Percentiles rank a stretch among this genome's conserved stretches.
These are phyloP conservation scores for Myrmophylax atrothorax DNA, from an alignment of 2,113 vertebrate species.

Conservation along the genomic window DNA sequence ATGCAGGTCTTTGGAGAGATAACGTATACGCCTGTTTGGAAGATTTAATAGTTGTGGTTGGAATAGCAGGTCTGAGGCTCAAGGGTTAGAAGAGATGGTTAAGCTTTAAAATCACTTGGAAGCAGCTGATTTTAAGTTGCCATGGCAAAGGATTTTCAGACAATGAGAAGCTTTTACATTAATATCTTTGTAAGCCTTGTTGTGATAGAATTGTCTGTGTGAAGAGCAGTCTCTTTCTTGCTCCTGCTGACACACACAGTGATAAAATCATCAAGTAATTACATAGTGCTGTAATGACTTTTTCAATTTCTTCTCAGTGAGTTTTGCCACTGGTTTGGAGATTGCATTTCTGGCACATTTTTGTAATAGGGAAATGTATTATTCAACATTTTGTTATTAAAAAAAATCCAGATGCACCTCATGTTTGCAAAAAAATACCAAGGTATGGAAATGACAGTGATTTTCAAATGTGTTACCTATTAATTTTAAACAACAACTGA, in stretches of 20 bases:
- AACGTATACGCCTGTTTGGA: slow-evolving; percentile 55
- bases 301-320: slow-evolving; percentile 38
- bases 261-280: slow-evolving; percentile 78
- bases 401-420: slow-evolving; percentile 16
- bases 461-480: background rate
- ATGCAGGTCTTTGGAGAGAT: slow-evolving; percentile 56
- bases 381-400: slow-evolving; percentile 16
- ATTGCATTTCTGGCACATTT: slow-evolving; percentile 56
- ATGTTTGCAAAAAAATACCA: slow-evolving; percentile 8
- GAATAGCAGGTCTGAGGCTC: slow-evolving; percentile 42
- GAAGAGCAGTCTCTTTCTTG: slow-evolving; percentile 61
- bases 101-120: slow-evolving; percentile 76
- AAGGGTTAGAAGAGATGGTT: slow-evolving; percentile 49
- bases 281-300: slow-evolving; percentile 65
- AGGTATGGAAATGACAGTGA: background rate
- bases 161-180: slow-evolving; percentile 74
- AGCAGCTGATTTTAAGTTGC: slow-evolving; percentile 76
- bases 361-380: slow-evolving; percentile 44
- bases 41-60: slow-evolving; percentile 39
- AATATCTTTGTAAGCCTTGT: slow-evolving; percentile 70
- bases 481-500: slow-evolving; percentile 3
- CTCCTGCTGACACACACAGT: slow-evolving; percentile 55
- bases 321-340: slow-evolving; percentile 43
- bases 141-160: slow-evolving; percentile 77
- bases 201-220: slow-evolving; percentile 70